Evolutionary conservation across 2,113 vertebrate species (phyloP).

Genomic region (Saguinus midas): DNA sequence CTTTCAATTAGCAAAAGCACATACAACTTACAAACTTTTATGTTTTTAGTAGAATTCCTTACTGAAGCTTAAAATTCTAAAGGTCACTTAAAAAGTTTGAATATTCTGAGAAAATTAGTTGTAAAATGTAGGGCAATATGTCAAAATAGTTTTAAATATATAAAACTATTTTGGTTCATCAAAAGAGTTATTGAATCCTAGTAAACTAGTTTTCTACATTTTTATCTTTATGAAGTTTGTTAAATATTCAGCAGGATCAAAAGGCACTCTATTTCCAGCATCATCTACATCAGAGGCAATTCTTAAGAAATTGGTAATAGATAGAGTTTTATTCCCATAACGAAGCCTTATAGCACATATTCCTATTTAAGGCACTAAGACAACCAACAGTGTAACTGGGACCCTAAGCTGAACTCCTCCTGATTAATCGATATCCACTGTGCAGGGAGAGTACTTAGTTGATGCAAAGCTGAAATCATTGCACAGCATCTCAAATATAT

Average conservation of each 20-base stretch:
- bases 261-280: not conserved
- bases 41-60: not conserved
- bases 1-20: not conserved
- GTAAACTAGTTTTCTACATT: not conserved
- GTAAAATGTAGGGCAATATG: not conserved
- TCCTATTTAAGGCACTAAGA: not conserved
- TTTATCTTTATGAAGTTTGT: not conserved
- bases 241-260: conserved; percentile 44
- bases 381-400: not conserved
- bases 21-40: not conserved
- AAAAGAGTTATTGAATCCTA: not conserved
- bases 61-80: not conserved
- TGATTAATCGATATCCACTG: not conserved
- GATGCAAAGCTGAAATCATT: not conserved
- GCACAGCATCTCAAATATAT: not conserved
- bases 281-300: not conserved
- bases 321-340: not conserved
- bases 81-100: not conserved
- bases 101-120: not conserved
- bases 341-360: not conserved
- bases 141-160: not conserved
- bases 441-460: not conserved
- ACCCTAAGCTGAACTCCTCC: not conserved
- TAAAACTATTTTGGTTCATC: not conserved
- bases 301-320: conserved; percentile 3